Conservation (phyloP, 2,888 invertebrate genomes). For the Opisthograptis luteolata region DNA sequence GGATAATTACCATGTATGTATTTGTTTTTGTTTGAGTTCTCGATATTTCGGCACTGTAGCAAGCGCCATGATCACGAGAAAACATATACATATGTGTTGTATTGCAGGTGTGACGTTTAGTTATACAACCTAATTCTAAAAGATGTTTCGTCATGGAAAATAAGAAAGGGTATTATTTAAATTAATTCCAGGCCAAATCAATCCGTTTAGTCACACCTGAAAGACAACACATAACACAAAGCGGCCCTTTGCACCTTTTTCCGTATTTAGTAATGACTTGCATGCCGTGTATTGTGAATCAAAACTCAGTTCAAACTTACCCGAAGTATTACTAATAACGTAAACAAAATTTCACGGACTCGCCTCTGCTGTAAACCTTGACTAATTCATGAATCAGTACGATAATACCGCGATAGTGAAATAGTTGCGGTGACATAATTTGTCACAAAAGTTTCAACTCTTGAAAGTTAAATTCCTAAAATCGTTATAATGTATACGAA, state of each 20-base stretch:
- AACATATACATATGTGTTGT: too few relatives aligned
- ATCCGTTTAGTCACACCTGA: not conserved
- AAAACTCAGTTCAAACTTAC: constrained; percentile 12
- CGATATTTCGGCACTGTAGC: too few relatives aligned
- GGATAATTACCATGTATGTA: too few relatives aligned
- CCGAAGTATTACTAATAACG: constrained; percentile 43
- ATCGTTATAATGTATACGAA: constrained; percentile 11
- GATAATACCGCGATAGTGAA: constrained; percentile 39
- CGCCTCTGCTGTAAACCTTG: constrained; percentile 43
- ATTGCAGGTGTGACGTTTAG: too few relatives aligned
- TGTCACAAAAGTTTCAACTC: constrained; percentile 55
- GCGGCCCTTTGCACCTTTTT: not conserved
- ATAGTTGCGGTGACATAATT: constrained; percentile 42
- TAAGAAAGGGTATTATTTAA: too few relatives aligned
- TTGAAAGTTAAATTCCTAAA: constrained; percentile 36
- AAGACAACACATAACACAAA: constrained; percentile 1
- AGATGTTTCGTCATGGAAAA: too few relatives aligned
- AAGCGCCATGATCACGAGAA: too few relatives aligned
- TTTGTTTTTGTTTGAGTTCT: too few relatives aligned
- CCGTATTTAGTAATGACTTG: constrained; percentile 7
- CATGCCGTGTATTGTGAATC: constrained; percentile 6
- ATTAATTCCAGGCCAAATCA: too few relatives aligned
- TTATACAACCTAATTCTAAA: too few relatives aligned
- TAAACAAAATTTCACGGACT: constrained; percentile 41
- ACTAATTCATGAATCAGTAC: constrained; percentile 54